phyloP scores from a whole-genome alignment of 2,113 vertebrate genomes.

The Rhipidura dahli region DNA sequence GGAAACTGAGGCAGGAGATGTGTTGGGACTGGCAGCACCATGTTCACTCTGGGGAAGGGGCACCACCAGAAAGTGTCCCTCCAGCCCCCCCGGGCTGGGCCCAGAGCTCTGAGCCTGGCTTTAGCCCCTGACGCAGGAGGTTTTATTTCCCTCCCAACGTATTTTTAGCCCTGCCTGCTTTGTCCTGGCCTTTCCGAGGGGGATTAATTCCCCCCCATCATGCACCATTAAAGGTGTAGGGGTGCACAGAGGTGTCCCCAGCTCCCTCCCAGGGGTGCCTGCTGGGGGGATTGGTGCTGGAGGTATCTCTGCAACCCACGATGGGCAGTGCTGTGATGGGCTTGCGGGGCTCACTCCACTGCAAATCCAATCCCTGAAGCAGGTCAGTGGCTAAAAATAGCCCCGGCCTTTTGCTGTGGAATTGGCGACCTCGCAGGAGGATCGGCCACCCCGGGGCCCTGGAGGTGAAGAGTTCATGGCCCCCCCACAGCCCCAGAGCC shows the following conservation, averaged over 20 bases:
- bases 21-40: rapidly evolving
- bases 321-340: not conserved
- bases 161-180: conserved; percentile 39
- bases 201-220: not conserved
- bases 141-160: conserved; percentile 22
- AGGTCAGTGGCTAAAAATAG: conserved; percentile 34
- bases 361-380: not conserved
- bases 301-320: not conserved
- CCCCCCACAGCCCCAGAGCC: not conserved
- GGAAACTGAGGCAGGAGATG: not conserved
- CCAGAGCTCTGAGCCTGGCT: not conserved
- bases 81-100: rapidly evolving
- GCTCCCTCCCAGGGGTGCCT: not conserved
- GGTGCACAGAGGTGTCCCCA: not conserved
- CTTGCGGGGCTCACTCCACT: rapidly evolving
- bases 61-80: not conserved
- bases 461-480: not conserved
- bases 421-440: not conserved
- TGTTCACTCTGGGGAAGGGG: rapidly evolving
- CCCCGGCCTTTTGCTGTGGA: not conserved
- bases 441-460: not conserved
- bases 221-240: not conserved
- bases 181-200: not conserved
- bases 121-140: conserved; percentile 15
- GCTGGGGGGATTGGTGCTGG: rapidly evolving